Evolutionary conservation across 2,888 invertebrate species (phyloP), one percentile per base, ranked within the genome.

Genomic region (Orthosia incerta): DNA sequence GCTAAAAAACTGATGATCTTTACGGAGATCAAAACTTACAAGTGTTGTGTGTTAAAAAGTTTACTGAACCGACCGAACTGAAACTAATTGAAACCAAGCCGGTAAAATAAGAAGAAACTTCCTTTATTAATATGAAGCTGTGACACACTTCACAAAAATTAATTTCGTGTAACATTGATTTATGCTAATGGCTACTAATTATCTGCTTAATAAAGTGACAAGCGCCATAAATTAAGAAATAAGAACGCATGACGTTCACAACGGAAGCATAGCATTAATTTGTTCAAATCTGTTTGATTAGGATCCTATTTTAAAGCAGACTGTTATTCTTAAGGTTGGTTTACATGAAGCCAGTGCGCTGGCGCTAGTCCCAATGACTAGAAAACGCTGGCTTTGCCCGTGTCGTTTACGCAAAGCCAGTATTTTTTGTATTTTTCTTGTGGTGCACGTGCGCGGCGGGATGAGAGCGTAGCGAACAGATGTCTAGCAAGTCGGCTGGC

Each of bases 231-330:
- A 80, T 83, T 71, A 80, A 66, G 68, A 80, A 83, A 83, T 79
- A 79, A 83, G 79, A 84, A 82, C 76, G 82, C 83, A 76, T 82
- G 82, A 80, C 76, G 74, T 67, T 71, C 80, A 71, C 76, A 86
- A 87, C 89, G 89, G 90, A 89, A 89, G 90, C 84, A 79, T 64
- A 70, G 68, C 71, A 82, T 87, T 86, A 85, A 88, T 87, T 87
- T 89, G 88, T 90, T 89, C 80, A 88, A 88, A 89, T 89, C 84
- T 85, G 85, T 83, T 85, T 87, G 83, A 88, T 89, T 87, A 85
- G 78, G 76, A 79, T 68, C 66, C 63, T 60, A 81, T 76, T 83
- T 76, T 70, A 69, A 68, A 67, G 63, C 50, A 18, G 73, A 72
- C 71, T 67, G 79, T 73, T 71, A 65, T 81, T 81, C 60, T 61